phyloP scores from a whole-genome alignment of 2,888 invertebrate genomes.

The Lobophora halterata region DNA sequence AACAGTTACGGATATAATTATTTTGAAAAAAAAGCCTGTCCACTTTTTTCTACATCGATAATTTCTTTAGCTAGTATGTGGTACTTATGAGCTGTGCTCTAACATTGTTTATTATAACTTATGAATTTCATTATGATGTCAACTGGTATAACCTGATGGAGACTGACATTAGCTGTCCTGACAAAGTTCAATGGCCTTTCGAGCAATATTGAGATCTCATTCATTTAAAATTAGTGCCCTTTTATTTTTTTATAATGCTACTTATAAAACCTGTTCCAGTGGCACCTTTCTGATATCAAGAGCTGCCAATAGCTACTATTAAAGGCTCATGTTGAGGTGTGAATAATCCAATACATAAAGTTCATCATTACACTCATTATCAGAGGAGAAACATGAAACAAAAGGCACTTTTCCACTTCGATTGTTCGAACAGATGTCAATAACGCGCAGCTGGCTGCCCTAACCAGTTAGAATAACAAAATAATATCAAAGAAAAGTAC shows the following conservation, averaged over 20 bases:
- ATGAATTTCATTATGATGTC: conserved; percentile 9
- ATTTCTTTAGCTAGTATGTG: too few relatives aligned
- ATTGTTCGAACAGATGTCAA: conserved; percentile 33
- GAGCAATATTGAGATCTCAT: conserved; percentile 16
- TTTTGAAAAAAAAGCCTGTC: too few relatives aligned
- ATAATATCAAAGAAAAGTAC: conserved; percentile 38
- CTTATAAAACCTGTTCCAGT: conserved; percentile 38
- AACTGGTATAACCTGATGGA: conserved; percentile 23
- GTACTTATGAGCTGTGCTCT: too few relatives aligned
- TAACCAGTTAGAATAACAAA: conserved; percentile 47
- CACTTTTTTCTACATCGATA: too few relatives aligned
- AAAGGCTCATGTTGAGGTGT: conserved; percentile 25
- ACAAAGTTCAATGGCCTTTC: conserved; percentile 27
- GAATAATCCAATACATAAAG: conserved; percentile 22
- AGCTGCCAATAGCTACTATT: conserved; percentile 27
- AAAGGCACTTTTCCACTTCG: conserved; percentile 29
- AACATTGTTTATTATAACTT: conserved; percentile 8
- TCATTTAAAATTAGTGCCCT: conserved; percentile 19
- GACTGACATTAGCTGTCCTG: conserved; percentile 17
- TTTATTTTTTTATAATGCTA: conserved; percentile 21
- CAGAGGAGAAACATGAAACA: conserved; percentile 20
- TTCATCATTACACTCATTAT: conserved; percentile 21
- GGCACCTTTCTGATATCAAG: conserved; percentile 35
- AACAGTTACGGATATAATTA: too few relatives aligned
- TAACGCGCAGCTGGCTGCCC: conserved; percentile 35